These are phyloP conservation scores for Fundulus diaphanus DNA, from an alignment of 2,797 vertebrate genomes.

Conservation along the genomic window DNA sequence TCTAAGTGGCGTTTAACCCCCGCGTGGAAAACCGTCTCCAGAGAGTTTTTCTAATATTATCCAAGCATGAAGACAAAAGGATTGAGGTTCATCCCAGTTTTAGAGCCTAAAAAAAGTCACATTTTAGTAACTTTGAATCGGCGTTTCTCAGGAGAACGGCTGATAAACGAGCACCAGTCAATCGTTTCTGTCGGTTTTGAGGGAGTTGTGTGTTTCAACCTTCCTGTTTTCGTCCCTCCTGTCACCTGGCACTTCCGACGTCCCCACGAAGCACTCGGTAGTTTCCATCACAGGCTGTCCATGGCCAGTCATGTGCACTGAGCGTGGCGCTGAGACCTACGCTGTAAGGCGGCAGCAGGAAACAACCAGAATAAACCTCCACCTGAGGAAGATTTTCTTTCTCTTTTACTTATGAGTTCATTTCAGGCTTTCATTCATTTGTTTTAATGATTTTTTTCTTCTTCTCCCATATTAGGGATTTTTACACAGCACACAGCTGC, in stretches of 20 bases:
- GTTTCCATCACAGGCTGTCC: constrained; percentile 80
- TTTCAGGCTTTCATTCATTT: background rate
- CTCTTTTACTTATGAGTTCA: background rate
- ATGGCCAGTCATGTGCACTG: constrained; percentile 80
- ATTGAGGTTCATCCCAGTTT: background rate
- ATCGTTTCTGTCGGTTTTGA: background rate
- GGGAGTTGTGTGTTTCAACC: background rate
- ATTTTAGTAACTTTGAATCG: background rate
- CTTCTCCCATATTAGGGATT: too few species aligned
- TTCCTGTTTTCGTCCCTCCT: constrained; percentile 54
- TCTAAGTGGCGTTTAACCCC: background rate
- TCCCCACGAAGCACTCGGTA: constrained; percentile 15
- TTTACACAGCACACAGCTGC: too few species aligned
- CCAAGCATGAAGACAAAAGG: background rate
- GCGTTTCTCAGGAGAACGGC: background rate
- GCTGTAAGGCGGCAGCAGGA: constrained; percentile 20
- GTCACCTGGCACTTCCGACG: constrained; percentile 53
- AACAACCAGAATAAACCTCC: constrained; percentile 25
- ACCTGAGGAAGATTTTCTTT: background rate
- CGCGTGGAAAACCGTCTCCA: background rate
- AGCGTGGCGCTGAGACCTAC: constrained; percentile 62
- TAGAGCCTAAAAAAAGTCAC: background rate
- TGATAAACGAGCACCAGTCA: background rate
- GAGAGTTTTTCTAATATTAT: constrained; percentile 1
- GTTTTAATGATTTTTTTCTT: background rate